phyloP scores from a whole-genome alignment of 2,113 vertebrate genomes.

The Barnardius zonarius region DNA sequence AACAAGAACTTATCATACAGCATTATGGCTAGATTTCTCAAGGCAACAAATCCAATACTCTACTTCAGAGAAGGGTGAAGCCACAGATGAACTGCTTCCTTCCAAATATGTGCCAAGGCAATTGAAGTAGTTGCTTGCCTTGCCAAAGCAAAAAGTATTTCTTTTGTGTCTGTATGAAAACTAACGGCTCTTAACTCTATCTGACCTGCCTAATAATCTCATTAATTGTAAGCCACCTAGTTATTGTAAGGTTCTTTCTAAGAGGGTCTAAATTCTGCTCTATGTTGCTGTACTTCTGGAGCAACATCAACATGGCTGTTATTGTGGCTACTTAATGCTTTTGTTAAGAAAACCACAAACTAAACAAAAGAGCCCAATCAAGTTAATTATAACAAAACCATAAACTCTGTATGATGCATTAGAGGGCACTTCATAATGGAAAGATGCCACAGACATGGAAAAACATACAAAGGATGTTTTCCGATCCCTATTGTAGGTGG shows the following conservation, averaged over 20 bases:
- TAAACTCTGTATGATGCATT: neutral
- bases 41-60: neutral
- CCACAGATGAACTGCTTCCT: neutral
- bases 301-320: neutral
- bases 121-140: neutral
- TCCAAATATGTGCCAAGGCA: neutral
- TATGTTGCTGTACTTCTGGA: neutral
- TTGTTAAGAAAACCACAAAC: neutral
- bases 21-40: neutral
- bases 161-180: neutral
- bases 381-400: neutral
- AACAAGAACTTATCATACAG: neutral
- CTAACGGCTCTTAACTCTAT: neutral
- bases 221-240: neutral
- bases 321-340: neutral
- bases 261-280: neutral
- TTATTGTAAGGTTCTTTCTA: neutral
- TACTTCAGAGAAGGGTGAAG: neutral
- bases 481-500: neutral
- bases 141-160: neutral
- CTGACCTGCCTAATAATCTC: neutral
- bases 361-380: neutral
- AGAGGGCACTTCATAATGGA: neutral
- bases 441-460: neutral
- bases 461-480: neutral